Conservation (phyloP, 2,888 invertebrate genomes). For the Yponomeuta cagnagella region DNA sequence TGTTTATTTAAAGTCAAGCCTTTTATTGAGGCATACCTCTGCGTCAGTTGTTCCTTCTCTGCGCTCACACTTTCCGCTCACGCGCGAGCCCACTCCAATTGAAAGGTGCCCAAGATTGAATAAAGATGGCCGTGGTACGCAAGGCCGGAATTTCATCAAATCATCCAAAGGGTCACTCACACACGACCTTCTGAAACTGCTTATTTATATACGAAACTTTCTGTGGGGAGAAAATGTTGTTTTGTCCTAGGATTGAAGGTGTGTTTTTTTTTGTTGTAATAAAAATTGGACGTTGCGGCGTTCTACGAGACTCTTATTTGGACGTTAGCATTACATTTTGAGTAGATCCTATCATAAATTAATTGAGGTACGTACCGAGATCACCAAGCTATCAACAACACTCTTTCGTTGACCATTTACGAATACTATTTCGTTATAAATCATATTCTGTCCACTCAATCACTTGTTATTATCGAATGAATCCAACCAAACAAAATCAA, state of each 20-base stretch:
- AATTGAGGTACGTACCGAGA: no score
- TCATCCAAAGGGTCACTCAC: slow-evolving; percentile 22
- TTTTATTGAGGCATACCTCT: not conserved
- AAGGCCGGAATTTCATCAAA: slow-evolving; percentile 25
- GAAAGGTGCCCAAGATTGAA: slow-evolving; percentile 60
- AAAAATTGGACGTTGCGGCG: no score
- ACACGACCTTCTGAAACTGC: not conserved
- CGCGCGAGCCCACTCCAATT: slow-evolving; percentile 39
- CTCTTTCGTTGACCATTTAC: no score
- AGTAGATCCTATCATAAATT: no score
- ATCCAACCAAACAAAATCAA: no score
- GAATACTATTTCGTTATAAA: no score
- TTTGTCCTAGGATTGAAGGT: not conserved
- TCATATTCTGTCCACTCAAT: no score
- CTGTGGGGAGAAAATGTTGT: not conserved
- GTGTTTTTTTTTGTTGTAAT: not conserved
- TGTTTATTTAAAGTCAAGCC: no score
- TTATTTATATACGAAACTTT: not conserved
- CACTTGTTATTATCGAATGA: no score
- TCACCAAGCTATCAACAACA: no score
- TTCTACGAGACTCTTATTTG: no score
- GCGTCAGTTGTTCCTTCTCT: not conserved
- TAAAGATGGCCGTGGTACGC: slow-evolving; percentile 43
- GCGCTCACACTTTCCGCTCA: slow-evolving; percentile 35
- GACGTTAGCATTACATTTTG: no score